phyloP scores from a whole-genome alignment of 2,113 vertebrate species.

The Prolemur simus region DNA sequence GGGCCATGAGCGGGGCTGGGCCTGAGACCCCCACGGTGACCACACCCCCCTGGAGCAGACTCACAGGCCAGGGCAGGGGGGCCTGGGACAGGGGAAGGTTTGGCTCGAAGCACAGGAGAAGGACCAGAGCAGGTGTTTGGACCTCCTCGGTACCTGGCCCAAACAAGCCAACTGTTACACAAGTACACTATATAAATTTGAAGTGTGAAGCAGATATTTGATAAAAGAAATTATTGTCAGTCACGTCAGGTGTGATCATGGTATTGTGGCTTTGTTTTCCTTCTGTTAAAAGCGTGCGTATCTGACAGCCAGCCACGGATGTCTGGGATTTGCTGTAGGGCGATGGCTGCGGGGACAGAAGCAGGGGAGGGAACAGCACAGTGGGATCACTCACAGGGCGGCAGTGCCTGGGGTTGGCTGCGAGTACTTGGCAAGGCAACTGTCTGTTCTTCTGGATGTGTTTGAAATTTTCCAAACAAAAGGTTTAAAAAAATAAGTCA shows the following conservation, averaged over 20 bases:
- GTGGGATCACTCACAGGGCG: accelerated
- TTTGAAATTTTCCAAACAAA: background rate
- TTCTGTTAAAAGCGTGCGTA: background rate
- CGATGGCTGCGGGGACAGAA: background rate
- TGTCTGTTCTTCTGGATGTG: background rate
- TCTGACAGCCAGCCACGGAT: background rate
- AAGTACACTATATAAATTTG: background rate
- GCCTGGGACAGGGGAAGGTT: no score
- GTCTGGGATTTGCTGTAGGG: no score
- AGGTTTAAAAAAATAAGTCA: background rate
- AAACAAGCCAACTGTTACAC: background rate
- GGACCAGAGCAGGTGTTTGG: no score
- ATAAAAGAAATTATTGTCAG: background rate
- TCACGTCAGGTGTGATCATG: no score
- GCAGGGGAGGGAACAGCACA: background rate
- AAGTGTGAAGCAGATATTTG: background rate
- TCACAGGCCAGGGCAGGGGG: no score
- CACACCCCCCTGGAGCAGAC: no score
- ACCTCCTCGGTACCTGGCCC: no score
- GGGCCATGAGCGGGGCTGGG: background rate
- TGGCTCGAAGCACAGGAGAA: background rate
- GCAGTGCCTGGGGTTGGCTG: background rate
- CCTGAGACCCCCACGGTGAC: no score
- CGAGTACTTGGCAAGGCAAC: background rate
- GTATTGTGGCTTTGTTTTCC: background rate